These are phyloP conservation scores for Phoxinus dragarum DNA, from an alignment of 2,797 vertebrate genomes.

Conservation along the genomic window DNA sequence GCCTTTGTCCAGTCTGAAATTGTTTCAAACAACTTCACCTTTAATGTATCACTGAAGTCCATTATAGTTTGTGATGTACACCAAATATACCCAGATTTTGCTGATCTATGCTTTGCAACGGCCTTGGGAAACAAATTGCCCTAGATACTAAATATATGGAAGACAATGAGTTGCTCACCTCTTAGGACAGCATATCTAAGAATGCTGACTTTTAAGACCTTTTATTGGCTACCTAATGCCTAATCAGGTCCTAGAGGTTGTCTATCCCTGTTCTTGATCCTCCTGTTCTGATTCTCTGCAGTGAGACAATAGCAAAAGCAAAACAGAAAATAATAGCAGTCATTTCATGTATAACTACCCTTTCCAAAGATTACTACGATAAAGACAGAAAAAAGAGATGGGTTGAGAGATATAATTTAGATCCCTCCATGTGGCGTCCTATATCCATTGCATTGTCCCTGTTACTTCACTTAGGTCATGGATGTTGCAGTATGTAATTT, in stretches of 20 bases:
- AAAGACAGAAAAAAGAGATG: not conserved
- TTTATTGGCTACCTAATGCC: conserved; percentile 3
- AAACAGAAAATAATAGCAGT: conserved; percentile 8
- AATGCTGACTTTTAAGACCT: not conserved
- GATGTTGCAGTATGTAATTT: not conserved
- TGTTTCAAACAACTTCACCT: conserved; percentile 1
- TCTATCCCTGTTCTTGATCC: not conserved
- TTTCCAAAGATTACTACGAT: conserved; percentile 11
- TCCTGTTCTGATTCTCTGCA: conserved; percentile 1
- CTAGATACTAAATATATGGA: conserved; percentile 27
- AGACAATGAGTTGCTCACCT: conserved; percentile 32
- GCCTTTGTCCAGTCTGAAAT: conserved; percentile 22
- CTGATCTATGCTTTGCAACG: conserved; percentile 27
- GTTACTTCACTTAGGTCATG: not conserved
- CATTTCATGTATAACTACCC: not conserved
- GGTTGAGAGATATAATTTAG: not conserved
- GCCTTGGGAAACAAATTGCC: conserved; percentile 31
- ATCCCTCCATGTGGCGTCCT: not conserved
- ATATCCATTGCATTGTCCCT: not conserved
- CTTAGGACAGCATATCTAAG: not conserved
- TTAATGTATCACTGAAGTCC: conserved; percentile 23
- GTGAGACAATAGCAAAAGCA: not conserved
- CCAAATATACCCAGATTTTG: conserved; percentile 2
- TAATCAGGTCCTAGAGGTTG: conserved; percentile 4
- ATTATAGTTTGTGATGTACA: conserved; percentile 31